Percentiles rank a stretch among this genome's conserved stretches.
These are phyloP conservation scores for Lutraria lutraria DNA, from an alignment of 2,888 invertebrate species.

Conservation along the genomic window DNA sequence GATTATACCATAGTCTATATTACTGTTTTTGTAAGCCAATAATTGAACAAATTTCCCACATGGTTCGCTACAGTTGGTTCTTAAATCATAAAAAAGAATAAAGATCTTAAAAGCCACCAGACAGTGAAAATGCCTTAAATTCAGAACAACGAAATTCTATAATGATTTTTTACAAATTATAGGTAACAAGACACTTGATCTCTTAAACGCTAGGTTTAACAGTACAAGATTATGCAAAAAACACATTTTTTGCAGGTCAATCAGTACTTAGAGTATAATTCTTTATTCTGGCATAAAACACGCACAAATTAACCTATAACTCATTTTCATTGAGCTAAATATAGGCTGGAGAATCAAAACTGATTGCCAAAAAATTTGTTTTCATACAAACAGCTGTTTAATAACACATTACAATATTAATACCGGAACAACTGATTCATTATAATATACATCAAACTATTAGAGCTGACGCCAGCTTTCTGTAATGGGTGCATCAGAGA, in stretches of 20 bases:
- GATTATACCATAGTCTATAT: not conserved
- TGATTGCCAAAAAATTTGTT: not conserved
- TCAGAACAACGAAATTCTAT: not conserved
- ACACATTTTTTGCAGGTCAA: not conserved
- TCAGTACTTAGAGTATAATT: not conserved
- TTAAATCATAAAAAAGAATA: not conserved
- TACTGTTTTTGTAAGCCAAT: not conserved
- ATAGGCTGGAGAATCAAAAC: not conserved
- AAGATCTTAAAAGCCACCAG: not conserved
- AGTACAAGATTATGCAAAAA: not conserved
- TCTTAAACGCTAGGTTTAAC: not conserved
- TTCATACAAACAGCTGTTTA: not conserved
- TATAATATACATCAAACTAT: no score
- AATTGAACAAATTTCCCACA: not conserved
- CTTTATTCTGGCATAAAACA: conserved; percentile 9
- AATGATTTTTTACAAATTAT: not conserved
- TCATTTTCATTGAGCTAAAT: not conserved
- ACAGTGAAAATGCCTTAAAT: not conserved
- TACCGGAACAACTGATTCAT: not conserved
- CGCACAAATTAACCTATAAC: conserved; percentile 1
- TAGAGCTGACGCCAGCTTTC: no score
- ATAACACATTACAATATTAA: not conserved
- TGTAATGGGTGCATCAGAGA: no score
- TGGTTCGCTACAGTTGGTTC: conserved; percentile 6
- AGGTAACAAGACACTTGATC: not conserved